Conservation (phyloP, 2,888 invertebrate genomes). For the Pilophorus perplexus region DNA sequence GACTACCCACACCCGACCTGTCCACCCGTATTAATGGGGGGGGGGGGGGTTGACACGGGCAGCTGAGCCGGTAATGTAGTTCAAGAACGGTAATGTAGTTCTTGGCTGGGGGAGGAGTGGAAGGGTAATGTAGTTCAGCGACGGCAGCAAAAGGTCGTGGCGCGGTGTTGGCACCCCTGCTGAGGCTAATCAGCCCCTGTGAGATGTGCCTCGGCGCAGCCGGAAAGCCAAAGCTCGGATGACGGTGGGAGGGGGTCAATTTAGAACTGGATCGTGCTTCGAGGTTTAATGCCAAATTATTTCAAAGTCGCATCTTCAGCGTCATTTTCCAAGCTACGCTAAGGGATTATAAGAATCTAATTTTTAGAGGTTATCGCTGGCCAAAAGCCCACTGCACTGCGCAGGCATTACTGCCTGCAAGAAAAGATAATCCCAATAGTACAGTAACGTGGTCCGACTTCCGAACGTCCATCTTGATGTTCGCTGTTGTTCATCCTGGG, state of each 20-base stretch:
- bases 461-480: no score
- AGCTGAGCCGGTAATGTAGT: constrained; percentile 11
- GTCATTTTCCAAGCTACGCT: constrained; percentile 4
- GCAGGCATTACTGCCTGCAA: no score
- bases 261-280: constrained; percentile 4
- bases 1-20: background rate
- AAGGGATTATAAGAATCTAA: no score
- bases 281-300: constrained; percentile 11
- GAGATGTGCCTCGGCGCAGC: constrained; percentile 6
- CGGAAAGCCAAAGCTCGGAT: background rate
- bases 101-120: background rate
- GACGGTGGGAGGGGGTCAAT: background rate
- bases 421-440: no score
- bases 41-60: background rate
- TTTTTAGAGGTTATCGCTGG: no score
- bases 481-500: no score
- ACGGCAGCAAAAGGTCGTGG: constrained; percentile 8
- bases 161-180: background rate
- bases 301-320: constrained; percentile 1
- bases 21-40: background rate
- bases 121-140: constrained; percentile 22
- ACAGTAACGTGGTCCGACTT: no score
- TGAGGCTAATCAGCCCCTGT: constrained; percentile 19
- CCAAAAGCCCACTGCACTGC: no score
- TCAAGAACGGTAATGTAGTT: constrained; percentile 3